Conservation (phyloP, 1,140 invertebrate genomes). For the Babylonia areolata region DNA sequence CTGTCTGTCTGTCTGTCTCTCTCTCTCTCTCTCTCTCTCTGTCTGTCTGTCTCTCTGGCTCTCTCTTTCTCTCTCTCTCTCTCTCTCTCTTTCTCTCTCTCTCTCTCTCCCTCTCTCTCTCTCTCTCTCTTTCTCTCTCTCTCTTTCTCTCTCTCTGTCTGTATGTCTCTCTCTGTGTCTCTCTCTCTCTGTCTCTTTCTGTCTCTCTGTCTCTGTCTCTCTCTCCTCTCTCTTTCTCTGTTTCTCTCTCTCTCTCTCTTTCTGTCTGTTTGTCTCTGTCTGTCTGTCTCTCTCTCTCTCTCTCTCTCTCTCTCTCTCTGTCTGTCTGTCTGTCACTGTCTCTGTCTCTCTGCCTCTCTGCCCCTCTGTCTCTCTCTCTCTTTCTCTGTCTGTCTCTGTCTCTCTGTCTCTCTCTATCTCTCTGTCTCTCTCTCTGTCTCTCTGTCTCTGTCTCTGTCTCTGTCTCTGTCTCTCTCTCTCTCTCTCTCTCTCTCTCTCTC, state of each 20-base stretch:
- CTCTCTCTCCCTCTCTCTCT: neutral
- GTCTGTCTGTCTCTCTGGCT: neutral
- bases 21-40: constrained; percentile 12
- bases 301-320: neutral
- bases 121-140: neutral
- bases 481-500: too few species aligned
- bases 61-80: neutral
- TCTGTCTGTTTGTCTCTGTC: too few species aligned
- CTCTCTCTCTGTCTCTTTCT: too few species aligned
- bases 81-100: neutral
- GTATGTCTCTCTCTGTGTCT: too few species aligned
- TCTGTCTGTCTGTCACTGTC: neutral
- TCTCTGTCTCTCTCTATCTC: neutral
- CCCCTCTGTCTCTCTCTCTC: neutral
- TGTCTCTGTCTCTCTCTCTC: neutral
- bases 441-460: neutral
- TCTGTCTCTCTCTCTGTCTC: neutral
- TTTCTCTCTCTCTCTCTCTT: too few species aligned
- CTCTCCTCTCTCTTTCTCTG: too few species aligned
- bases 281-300: neutral
- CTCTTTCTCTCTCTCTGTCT: neutral
- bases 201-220: too few species aligned
- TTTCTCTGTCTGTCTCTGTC: neutral
- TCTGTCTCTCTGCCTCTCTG: neutral
- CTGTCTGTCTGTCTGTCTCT: neutral